Evolutionary conservation across 2,797 vertebrate genomes (phyloP).

Genomic region (Knipowitschia caucasica): DNA sequence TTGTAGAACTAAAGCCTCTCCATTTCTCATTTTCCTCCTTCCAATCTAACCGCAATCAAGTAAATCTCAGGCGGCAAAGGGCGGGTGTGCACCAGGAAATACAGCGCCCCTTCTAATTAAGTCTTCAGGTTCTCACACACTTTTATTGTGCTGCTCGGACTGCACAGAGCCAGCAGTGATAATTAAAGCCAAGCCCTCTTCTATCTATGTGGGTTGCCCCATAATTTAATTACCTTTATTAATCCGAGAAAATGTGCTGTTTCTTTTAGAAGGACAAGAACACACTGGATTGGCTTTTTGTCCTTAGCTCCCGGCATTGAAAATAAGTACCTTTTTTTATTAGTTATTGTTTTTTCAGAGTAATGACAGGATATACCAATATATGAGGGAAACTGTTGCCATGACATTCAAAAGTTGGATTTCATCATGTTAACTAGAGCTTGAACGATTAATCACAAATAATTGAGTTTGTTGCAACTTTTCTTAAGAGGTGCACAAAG

Average conservation of each 20-base stretch:
- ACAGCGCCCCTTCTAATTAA: conserved; percentile 71
- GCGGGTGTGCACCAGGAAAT: conserved; percentile 62
- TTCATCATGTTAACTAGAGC: no score
- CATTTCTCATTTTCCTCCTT: conserved; percentile 64
- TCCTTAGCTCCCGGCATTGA: conserved; percentile 48
- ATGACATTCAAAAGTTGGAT: no score
- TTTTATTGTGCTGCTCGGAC: conserved; percentile 68
- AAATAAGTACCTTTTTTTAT: no score
- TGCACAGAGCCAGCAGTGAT: conserved; percentile 60
- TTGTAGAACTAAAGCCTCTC: conserved; percentile 39
- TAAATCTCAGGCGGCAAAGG: conserved; percentile 65
- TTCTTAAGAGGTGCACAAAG: no score
- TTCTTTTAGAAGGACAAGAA: conserved; percentile 9
- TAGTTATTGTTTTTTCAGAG: no score
- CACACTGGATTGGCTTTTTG: conserved; percentile 50
- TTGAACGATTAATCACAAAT: no score
- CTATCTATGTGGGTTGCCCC: conserved; percentile 63
- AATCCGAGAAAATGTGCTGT: conserved; percentile 56
- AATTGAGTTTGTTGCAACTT: no score
- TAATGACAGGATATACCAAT: no score
- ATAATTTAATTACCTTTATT: conserved; percentile 78
- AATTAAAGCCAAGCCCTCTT: conserved; percentile 68
- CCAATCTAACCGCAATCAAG: conserved; percentile 64
- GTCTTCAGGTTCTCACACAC: conserved; percentile 63
- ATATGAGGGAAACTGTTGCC: no score